Evolutionary conservation across 2,888 invertebrate species (phyloP).

Genomic region (Argyresthia goedartella): DNA sequence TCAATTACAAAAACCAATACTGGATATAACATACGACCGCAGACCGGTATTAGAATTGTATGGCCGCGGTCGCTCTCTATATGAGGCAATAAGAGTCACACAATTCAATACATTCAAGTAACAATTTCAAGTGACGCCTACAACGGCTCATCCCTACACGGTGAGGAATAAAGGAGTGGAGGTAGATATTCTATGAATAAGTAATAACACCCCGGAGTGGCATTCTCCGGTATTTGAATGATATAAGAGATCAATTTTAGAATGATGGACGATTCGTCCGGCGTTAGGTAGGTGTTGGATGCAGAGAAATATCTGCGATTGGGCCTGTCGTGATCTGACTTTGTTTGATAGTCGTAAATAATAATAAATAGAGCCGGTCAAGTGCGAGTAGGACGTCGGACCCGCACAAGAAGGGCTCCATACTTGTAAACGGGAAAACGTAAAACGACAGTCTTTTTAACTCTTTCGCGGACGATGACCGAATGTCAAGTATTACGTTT

Average conservation of each 20-base stretch:
- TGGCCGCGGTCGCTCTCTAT: conserved; percentile 17
- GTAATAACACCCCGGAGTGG: conserved; percentile 13
- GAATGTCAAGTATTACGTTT: too few species aligned
- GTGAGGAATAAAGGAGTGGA: conserved; percentile 38
- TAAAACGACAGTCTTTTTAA: too few species aligned
- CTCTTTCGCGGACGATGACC: too few species aligned
- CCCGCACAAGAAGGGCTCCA: too few species aligned
- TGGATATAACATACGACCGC: conserved; percentile 8
- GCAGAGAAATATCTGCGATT: too few species aligned
- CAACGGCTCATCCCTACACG: conserved; percentile 15
- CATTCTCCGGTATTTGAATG: conserved; percentile 13
- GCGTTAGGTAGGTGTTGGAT: not conserved
- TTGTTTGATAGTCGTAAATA: too few species aligned
- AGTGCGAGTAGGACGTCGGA: too few species aligned
- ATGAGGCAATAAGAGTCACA: conserved; percentile 39
- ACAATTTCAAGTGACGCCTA: conserved; percentile 46
- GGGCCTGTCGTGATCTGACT: too few species aligned
- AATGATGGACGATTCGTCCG: conserved; percentile 4
- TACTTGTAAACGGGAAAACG: too few species aligned
- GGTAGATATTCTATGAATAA: conserved; percentile 42
- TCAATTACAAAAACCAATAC: conserved; percentile 31
- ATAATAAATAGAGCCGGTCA: too few species aligned
- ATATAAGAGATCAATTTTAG: conserved; percentile 7
- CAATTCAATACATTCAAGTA: conserved; percentile 55
- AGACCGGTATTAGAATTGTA: conserved; percentile 30